Base-by-base conservation (phyloP, 2,113 vertebrate genomes). In the Crotalus helleri region DNA sequence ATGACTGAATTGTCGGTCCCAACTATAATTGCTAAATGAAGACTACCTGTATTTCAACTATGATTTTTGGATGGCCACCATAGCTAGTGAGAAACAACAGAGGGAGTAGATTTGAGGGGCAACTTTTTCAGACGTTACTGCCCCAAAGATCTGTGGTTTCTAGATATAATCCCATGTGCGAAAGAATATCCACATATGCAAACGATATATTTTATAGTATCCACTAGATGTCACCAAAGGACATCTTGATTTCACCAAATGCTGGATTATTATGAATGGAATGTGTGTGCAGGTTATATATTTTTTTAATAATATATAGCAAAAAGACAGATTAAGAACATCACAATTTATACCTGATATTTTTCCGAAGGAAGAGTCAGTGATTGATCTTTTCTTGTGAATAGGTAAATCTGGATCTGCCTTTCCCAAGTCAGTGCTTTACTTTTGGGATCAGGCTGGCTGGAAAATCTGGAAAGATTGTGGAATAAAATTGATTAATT, bases 211-310 rank as follows among this genome's bases (percentile, higher is more conserved):
- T n/a, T 58, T 81, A 49, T 53, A 57, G 15, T 92, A 54, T 87
- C 96, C 93, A 96, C 96, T 94, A 46, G 11, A 17, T 96, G 95
- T 94, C 69, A 46, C 87, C 64, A 94, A 69, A 93, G 13, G 39
- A 95, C 91, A 94, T 3, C 29, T 33, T 1, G 0, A 0, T 0
- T 93, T 49, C 74, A 46, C 19, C 44, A 39, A 44, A n/a, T 74
- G 11, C 59, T 26, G 0, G 44, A 1, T 17, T 81, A 0, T 12
- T n/a, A 19, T n/a, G 44, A 51, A 26, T 19, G 90, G 69, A 91
- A 17, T 13, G 85, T 88, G 15, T 2, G 24, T 2, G 2, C 0
- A 0, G 49, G 23, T 11, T 58, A 26, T 92, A 49, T 51, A 49
- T 44, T 55, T 87, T 92, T 74, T 59, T 46, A 93, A 55, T 15